Conservation (phyloP, 2,113 vertebrate species). For the Pomatorhinus ruficollis region DNA sequence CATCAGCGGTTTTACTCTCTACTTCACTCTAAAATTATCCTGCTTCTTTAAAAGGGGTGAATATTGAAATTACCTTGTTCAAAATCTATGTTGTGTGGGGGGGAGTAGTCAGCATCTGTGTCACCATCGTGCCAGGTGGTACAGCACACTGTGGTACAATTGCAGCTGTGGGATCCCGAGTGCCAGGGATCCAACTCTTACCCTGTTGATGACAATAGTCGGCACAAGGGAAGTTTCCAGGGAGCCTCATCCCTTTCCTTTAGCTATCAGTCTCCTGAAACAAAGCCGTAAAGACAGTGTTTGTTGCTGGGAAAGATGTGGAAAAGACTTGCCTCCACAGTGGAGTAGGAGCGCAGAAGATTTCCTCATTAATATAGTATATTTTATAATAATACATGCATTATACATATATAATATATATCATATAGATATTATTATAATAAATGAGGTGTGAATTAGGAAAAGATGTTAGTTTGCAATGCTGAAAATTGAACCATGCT, state of each 20-base stretch:
- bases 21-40: background rate
- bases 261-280: background rate
- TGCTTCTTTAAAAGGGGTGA: background rate
- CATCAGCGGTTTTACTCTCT: background rate
- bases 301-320: background rate
- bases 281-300: background rate
- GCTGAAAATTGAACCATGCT: background rate
- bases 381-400: background rate
- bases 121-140: background rate
- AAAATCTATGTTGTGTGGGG: background rate
- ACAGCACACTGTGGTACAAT: background rate
- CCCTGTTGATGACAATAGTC: background rate
- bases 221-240: constrained; percentile 1
- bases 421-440: background rate
- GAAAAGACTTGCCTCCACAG: background rate
- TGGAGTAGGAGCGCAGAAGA: background rate
- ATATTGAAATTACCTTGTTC: background rate
- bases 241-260: background rate
- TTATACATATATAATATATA: background rate
- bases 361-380: background rate
- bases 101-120: background rate
- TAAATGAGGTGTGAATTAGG: background rate
- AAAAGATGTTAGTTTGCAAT: background rate
- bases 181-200: background rate
- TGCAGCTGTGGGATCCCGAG: background rate